These are phyloP conservation scores for Patiria miniata DNA, from an alignment of 35 echinoderm and acorn worm species.

Conservation along the genomic window DNA sequence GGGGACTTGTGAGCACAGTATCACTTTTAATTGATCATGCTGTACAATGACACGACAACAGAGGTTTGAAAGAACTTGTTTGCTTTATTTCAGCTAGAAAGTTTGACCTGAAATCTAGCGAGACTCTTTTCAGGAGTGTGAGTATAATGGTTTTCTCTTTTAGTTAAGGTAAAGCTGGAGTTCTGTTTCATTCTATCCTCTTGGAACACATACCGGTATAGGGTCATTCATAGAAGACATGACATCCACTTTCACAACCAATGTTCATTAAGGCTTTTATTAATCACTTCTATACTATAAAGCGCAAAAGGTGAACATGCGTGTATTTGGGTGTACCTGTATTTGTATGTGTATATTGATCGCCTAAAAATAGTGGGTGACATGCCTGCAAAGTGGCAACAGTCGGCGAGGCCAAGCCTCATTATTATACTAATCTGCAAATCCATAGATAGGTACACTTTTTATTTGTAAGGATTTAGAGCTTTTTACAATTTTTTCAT, in stretches of 20 bases:
- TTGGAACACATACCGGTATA: neutral
- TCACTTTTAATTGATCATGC: no score
- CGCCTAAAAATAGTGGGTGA: no score
- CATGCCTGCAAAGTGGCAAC: no score
- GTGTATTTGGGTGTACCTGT: neutral
- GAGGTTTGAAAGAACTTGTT: neutral
- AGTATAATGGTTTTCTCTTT: neutral
- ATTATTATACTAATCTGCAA: no score
- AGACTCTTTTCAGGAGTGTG: constrained; percentile 1
- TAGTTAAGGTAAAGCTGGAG: neutral
- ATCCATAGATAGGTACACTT: no score
- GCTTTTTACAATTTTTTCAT: no score
- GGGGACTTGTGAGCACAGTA: neutral
- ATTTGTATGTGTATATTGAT: neutral
- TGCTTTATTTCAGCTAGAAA: neutral
- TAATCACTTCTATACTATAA: no score
- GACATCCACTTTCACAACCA: neutral
- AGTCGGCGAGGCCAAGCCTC: no score
- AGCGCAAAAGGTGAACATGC: neutral
- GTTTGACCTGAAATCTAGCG: neutral
- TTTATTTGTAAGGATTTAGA: no score
- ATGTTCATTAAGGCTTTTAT: neutral
- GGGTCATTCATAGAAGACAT: neutral
- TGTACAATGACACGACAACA: no score
- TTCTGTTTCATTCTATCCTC: neutral